Base-by-base conservation (phyloP, 2,888 invertebrate genomes). In the Dynastes tityus region DNA sequence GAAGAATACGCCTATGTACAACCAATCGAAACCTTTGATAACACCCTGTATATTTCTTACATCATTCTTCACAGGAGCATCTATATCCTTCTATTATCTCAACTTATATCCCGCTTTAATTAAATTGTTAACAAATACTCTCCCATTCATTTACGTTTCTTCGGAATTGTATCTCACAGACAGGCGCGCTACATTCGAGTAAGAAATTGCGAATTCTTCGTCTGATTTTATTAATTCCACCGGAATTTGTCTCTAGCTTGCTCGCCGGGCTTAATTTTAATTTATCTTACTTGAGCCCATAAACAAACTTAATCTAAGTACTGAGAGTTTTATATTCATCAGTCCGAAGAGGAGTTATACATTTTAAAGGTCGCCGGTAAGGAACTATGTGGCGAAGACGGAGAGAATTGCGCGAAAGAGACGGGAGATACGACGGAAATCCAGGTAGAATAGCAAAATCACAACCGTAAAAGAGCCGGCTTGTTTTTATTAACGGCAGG, bases 61-160 rank as follows among this genome's bases (percentile, higher is more conserved):
- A 1, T 45, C 45, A 6, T 45, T 9, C 45, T 11, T 45, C 8
- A 9, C 8, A 8, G 11, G 45, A 63, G 32, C 65, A 45, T 45
- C 45, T n/a, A 67, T 67, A 65, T 37, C 16, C 55, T 22, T 58
- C 16, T 9, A 5, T 22, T 58, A 58, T 58, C 55, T 58, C 55
- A 58, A 58, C 55, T 58, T 58, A 16, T 22, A 9, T n/a, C 63
- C 63, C 27, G 27, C n/a, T 27, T 61, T 74, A 74, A 74, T 74
- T 74, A 74, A 61, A 74, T 74, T 49, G 73, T 40, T 74, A 74
- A 74, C 73, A 74, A 74, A 74, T 74, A 63, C 61, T 74, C 61
- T 63, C 63, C 16, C 61, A 74, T 74, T 74, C 61, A 74, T 74
- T 63, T 40, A 71, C 27, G 29, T 45, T 32, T 0, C 2, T 61